These are phyloP conservation scores for Cydia fagiglandana DNA, from an alignment of 1,140 invertebrate species.

Conservation along the genomic window DNA sequence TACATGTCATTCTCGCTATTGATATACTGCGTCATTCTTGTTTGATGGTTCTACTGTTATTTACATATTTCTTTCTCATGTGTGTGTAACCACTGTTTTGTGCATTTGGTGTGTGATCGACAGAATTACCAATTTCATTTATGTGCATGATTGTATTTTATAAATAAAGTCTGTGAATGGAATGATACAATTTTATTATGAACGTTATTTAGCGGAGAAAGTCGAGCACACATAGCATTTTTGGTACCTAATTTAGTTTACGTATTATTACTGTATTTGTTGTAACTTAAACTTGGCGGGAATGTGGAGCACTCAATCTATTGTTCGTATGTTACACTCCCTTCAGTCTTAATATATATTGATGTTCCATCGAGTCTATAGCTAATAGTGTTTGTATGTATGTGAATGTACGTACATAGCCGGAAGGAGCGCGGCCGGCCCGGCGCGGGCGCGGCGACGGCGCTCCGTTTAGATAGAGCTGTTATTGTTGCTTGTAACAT, in stretches of 20 bases:
- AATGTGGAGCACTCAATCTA: slow-evolving; percentile 45
- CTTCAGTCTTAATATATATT: slow-evolving; percentile 40
- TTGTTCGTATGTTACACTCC: slow-evolving; percentile 47
- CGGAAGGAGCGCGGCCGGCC: slow-evolving; percentile 16
- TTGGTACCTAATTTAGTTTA: slow-evolving; percentile 35
- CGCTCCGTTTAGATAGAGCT: slow-evolving; percentile 45
- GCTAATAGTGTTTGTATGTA: slow-evolving; percentile 46
- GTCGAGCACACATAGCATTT: slow-evolving; percentile 45
- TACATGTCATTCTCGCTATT: slow-evolving; percentile 64
- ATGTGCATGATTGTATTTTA: slow-evolving; percentile 58
- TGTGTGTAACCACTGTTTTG: slow-evolving; percentile 67
- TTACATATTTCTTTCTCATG: slow-evolving; percentile 66
- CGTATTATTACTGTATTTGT: slow-evolving; percentile 35
- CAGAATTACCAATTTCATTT: slow-evolving; percentile 58
- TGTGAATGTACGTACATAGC: slow-evolving; percentile 46
- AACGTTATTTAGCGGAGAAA: slow-evolving; percentile 38
- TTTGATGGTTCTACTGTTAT: slow-evolving; percentile 71
- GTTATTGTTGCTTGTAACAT: slow-evolving; percentile 62
- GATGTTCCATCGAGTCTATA: slow-evolving; percentile 50
- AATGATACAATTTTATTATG: slow-evolving; percentile 35
- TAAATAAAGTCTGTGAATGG: slow-evolving; percentile 42
- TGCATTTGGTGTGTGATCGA: slow-evolving; percentile 69
- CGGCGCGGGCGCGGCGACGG: not conserved
- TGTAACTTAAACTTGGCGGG: slow-evolving; percentile 45
- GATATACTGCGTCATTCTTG: slow-evolving; percentile 62